A percentile compares a stretch with the other conserved stretches of the same genome.
phyloP scores from a whole-genome alignment of 2,113 vertebrate species.

The Lasiurus borealis region DNA sequence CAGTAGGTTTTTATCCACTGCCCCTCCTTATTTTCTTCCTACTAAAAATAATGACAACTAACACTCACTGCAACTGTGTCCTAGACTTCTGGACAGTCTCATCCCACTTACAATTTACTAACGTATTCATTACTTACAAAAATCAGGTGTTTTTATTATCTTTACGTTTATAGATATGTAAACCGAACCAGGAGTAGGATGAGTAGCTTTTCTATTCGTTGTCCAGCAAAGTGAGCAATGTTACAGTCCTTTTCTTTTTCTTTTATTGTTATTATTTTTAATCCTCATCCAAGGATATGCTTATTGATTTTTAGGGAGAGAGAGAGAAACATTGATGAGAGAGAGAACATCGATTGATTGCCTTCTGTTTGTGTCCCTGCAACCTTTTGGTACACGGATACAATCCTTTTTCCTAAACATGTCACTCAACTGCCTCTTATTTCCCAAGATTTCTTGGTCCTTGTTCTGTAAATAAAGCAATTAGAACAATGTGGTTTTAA shows the following conservation, averaged over 20 bases:
- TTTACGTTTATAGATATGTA: background rate
- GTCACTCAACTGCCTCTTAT: background rate
- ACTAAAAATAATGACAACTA: background rate
- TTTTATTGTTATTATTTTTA: too few species aligned
- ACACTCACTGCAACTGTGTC: background rate
- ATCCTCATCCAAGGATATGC: too few species aligned
- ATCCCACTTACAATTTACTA: background rate
- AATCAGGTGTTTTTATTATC: background rate
- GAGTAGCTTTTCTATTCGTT: background rate
- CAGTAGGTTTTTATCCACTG: background rate
- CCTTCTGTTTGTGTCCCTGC: too few species aligned
- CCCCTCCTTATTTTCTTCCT: background rate
- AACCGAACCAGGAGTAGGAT: background rate
- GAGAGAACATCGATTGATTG: too few species aligned
- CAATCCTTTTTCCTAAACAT: background rate
- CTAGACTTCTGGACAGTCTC: background rate
- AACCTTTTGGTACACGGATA: too few species aligned
- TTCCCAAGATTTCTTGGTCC: background rate
- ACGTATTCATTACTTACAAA: background rate
- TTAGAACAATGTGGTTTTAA: background rate
- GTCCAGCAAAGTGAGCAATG: background rate
- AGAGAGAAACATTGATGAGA: too few species aligned
- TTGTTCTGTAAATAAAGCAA: background rate
- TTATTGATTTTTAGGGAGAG: too few species aligned
- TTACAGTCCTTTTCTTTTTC: background rate